Evolutionary conservation across 2,113 vertebrate genomes (phyloP).

Genomic region (Pelmatolapia mariae): DNA sequence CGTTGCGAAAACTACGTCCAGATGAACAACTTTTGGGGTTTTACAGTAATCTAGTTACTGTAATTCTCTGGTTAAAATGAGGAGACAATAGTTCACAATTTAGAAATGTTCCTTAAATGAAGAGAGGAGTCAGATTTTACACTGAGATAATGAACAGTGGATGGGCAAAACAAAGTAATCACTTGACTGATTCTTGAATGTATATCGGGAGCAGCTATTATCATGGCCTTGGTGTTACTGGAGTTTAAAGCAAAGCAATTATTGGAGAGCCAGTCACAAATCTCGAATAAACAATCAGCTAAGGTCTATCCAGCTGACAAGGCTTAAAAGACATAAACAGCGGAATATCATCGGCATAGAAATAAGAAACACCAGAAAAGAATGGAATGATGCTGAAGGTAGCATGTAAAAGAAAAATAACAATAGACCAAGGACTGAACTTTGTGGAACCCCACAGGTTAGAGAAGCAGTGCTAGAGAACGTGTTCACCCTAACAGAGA

Average conservation of each 20-base stretch:
- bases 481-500: rapidly evolving
- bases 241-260: not conserved
- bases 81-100: not conserved
- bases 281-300: not conserved
- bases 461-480: not conserved
- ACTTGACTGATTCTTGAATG: not conserved
- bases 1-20: not conserved
- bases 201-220: not conserved
- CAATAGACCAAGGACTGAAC: not conserved
- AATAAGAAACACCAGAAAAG: not conserved
- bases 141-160: not conserved
- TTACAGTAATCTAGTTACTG: not conserved
- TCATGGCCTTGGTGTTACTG: rapidly evolving
- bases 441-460: not conserved
- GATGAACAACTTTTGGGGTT: not conserved
- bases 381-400: not conserved
- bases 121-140: not conserved
- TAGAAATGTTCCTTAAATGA: not conserved
- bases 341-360: not conserved
- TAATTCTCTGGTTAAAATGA: not conserved
- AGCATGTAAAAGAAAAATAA: not conserved
- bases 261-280: not conserved
- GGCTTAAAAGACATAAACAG: not conserved
- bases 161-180: not conserved
- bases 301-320: rapidly evolving